Base-by-base conservation (phyloP, 2,113 vertebrate species). In the Syngnathoides biaculeatus region DNA sequence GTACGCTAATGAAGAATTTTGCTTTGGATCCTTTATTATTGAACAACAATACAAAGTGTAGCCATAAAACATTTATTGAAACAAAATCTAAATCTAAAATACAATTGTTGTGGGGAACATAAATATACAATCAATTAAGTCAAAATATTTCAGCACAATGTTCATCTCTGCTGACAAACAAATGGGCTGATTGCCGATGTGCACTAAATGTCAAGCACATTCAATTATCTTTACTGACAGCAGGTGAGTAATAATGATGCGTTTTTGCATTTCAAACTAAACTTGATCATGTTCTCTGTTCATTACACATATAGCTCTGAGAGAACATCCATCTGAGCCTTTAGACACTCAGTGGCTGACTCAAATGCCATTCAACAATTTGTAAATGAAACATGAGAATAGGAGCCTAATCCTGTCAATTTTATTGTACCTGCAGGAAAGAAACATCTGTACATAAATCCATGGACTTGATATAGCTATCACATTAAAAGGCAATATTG, bases 81-180 rank as follows among this genome's bases (percentile, higher is more conserved):
- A 88, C 83, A 75, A 81, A 77, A 74, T 35, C 10, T 11, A 71
- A 82, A 79, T 79, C 64, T 81, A 63, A 85, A 82, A 76, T 80
- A 82, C 81, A 89, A 79, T 84, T 70, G 58, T 70, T 24, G 72
- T 67, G 68, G 75, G 45, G 63, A 72, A 88, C 84, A 88, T 84
- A 88, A 89, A 90, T 89, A 80, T 67, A 80, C 84, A 88, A 88
- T 89, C 87, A 91, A 89, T 89, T 56, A 79, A 71, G 71, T 89
- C 84, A 67, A 86, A 90, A 89, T 86, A 71, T 45, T 53, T 66
- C 26, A n/a, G 70, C 74, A 75, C 79, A 68, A 85, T 59, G 27
- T 77, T 90, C 79, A 90, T 73, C 67, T 85, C 73, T 77, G 80
- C 76, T 74, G 73, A 69, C 68, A 79, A 70, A 73, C 81, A 75